Conservation (phyloP, 2,113 vertebrate genomes). For the Bubo scandiacus region DNA sequence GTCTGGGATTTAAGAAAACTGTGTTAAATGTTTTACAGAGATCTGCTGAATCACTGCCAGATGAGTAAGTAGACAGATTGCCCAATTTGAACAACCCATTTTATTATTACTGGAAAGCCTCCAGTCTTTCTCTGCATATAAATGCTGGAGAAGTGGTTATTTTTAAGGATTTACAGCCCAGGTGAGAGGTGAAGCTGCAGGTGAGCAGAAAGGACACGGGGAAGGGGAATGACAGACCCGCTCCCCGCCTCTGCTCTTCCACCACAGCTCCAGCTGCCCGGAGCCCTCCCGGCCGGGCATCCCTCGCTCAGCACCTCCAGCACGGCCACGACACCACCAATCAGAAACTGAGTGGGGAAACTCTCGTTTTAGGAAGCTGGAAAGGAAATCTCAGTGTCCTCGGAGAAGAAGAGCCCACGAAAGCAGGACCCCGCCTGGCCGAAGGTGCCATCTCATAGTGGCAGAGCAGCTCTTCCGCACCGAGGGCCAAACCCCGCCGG, state of each 20-base stretch:
- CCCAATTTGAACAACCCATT: background rate
- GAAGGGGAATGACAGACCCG: background rate
- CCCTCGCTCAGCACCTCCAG: too few species aligned
- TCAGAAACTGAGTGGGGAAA: background rate
- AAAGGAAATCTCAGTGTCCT: background rate
- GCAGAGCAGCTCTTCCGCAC: too few species aligned
- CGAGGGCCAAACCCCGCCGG: background rate
- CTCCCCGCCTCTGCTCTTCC: background rate
- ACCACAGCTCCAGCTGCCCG: background rate
- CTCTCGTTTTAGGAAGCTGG: background rate
- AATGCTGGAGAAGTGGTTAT: background rate
- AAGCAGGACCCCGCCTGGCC: background rate
- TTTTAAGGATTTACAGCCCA: background rate
- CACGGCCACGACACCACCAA: background rate
- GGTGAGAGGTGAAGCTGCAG: background rate
- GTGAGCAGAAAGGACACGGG: background rate
- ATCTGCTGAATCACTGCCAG: background rate
- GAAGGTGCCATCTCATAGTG: background rate
- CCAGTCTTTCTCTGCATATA: background rate
- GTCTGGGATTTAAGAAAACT: background rate
- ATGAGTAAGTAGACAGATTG: background rate
- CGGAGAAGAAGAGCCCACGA: too few species aligned
- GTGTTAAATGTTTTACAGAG: background rate
- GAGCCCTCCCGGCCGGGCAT: background rate
- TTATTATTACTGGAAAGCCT: background rate